Percentiles rank a stretch among this genome's conserved stretches.
phyloP scores from a whole-genome alignment of 2,888 invertebrate species.

The Metellina segmentata region DNA sequence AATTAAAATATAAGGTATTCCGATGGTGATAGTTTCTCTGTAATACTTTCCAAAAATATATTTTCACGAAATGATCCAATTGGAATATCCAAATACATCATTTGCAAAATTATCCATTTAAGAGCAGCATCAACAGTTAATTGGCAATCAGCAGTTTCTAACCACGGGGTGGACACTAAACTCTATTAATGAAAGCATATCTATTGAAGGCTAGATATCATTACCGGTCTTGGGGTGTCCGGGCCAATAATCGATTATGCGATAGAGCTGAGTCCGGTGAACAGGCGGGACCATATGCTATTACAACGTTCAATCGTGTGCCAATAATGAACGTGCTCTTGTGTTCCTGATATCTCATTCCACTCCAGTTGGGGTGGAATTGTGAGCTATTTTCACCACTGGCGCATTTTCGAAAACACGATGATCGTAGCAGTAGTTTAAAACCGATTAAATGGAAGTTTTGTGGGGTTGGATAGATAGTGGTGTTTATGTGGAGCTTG shows the following conservation, averaged over 20 bases:
- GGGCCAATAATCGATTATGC: slow-evolving; percentile 56
- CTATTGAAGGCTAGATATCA: slow-evolving; percentile 34
- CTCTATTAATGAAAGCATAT: slow-evolving; percentile 48
- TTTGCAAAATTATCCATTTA: slow-evolving; percentile 30
- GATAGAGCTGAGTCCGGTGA: slow-evolving; percentile 2
- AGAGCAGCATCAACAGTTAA: slow-evolving; percentile 35
- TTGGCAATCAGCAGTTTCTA: slow-evolving; percentile 34
- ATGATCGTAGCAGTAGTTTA: too few relatives aligned
- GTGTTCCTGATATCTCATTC: too few relatives aligned
- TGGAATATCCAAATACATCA: not conserved
- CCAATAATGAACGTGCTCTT: not conserved
- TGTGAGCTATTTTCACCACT: too few relatives aligned
- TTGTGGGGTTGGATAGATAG: too few relatives aligned
- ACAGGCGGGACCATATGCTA: slow-evolving; percentile 35
- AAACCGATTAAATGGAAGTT: too few relatives aligned
- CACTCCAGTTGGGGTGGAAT: too few relatives aligned
- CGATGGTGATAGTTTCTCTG: too few relatives aligned
- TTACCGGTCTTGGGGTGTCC: slow-evolving; percentile 52
- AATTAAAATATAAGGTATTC: too few relatives aligned
- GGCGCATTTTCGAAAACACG: too few relatives aligned
- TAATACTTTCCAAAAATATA: too few relatives aligned
- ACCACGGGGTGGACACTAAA: not conserved
- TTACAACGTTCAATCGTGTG: not conserved
- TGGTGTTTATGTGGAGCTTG: too few relatives aligned
- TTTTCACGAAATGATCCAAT: not conserved